Base-by-base conservation (phyloP, 2,113 vertebrate species). In the Cynoglossus semilaevis region DNA sequence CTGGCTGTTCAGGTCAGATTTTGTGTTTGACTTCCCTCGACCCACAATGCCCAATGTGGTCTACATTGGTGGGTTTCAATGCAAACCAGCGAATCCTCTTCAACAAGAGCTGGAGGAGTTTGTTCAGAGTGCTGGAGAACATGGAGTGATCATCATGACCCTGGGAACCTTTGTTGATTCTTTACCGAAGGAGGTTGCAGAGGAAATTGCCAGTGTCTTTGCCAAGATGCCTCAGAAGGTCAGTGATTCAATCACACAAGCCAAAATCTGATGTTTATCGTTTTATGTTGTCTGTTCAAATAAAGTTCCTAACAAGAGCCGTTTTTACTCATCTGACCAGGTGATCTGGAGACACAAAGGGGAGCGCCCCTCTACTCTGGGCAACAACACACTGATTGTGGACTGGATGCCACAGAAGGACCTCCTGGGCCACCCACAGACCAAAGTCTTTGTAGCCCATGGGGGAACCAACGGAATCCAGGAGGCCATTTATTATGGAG, bases 381-480 rank as follows among this genome's bases (percentile, higher is more conserved):
- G 89, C 18, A 88, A 88, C 75, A 90, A 89, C 74, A 89, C 89
- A 3, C 15, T 88, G 56, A 65, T 88, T 0, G 60, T 89, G 9
- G 40, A 87, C 37, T 89, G 89, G 88, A 85, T 90, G 77, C 89
- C 87, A 5, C 89, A 90, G 72, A 89, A 74, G 35, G 87, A 88
- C 54, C 89, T 89, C 15, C 74, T 90, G 60, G 89, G 85, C 14
- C 89, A 90, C 52, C 74, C 83, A 1, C 87, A 88, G 78, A 82
- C 57, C 51, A 88, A 80, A 76, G 76, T 76, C 15, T 89, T 90
- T 53, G 70, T 90, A 15, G 84, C 86, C 38, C 87, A 90, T 2
- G 88, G 88, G 50, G 87, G 88, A 60, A 89, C 89, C 38, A 90
- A 90, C 8, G 89, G 89, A 51, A 66, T 88, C 44, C 89, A 89